These are phyloP conservation scores for Lytechinus pictus DNA, from an alignment of 35 echinoderm and acorn worm species.

Conservation along the genomic window DNA sequence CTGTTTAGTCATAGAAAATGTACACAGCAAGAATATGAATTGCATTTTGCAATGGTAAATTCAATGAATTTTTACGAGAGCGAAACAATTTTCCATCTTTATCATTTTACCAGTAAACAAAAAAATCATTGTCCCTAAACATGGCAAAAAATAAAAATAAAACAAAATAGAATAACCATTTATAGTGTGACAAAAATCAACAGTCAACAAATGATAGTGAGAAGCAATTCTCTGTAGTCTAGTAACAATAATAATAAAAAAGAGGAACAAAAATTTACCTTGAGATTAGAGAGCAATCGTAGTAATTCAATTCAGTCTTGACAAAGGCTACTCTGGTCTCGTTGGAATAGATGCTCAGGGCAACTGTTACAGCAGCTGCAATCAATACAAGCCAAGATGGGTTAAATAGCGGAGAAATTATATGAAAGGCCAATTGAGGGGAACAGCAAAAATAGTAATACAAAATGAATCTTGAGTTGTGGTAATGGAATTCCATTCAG, in stretches of 20 bases:
- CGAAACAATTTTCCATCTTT: background rate
- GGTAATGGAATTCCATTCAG: background rate
- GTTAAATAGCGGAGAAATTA: background rate
- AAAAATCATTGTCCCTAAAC: too few species aligned
- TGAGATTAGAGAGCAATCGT: constrained; percentile 14
- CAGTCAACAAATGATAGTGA: too few species aligned
- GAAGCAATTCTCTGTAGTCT: too few species aligned
- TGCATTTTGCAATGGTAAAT: too few species aligned
- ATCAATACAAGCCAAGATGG: background rate
- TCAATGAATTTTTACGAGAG: background rate
- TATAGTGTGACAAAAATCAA: too few species aligned
- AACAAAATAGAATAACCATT: too few species aligned
- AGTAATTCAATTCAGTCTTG: constrained; percentile 13
- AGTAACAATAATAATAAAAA: too few species aligned
- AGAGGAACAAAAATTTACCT: background rate
- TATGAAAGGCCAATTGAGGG: constrained; percentile 8
- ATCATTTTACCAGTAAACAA: background rate
- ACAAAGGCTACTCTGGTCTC: constrained; percentile 42
- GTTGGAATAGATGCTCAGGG: constrained; percentile 41
- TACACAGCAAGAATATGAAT: too few species aligned
- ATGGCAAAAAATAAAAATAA: too few species aligned
- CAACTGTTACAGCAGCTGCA: constrained; percentile 46
- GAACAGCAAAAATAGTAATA: background rate
- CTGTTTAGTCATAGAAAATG: too few species aligned
- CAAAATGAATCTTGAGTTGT: background rate